Conservation (phyloP, 30 jellyfish, hydroid and myxozoan species). For the Rhopilema esculentum region DNA sequence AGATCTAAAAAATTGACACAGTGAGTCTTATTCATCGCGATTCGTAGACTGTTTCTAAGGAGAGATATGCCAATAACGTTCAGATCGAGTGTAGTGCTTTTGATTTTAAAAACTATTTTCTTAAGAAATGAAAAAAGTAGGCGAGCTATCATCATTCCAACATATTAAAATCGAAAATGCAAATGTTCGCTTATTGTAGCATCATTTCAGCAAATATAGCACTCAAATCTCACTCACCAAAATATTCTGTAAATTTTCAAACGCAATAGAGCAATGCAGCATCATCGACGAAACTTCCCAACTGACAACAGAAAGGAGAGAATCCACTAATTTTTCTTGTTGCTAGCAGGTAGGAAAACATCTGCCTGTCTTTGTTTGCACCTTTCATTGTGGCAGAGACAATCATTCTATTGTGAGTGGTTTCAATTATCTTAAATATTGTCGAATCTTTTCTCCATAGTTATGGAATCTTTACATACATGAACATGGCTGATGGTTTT, state of each 20-base stretch:
- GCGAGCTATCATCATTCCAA: too few species aligned
- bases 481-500: neutral
- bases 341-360: neutral
- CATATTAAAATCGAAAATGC: too few species aligned
- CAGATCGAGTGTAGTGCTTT: too few species aligned
- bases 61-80: too few species aligned
- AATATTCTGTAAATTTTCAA: neutral
- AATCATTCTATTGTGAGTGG: neutral
- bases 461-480: neutral
- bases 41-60: too few species aligned
- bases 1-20: too few species aligned
- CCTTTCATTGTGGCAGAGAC: neutral
- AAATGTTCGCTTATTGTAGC: too few species aligned
- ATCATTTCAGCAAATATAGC: too few species aligned
- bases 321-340: neutral
- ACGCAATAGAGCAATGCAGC: neutral
- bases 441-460: neutral
- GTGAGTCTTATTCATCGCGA: too few species aligned
- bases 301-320: neutral
- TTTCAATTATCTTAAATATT: neutral
- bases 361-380: neutral
- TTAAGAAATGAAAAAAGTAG: too few species aligned
- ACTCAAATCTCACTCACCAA: neutral
- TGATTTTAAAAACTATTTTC: too few species aligned
- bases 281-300: neutral